Evolutionary conservation across 2,888 invertebrate species (phyloP).

Genomic region (Phalangium opilio): DNA sequence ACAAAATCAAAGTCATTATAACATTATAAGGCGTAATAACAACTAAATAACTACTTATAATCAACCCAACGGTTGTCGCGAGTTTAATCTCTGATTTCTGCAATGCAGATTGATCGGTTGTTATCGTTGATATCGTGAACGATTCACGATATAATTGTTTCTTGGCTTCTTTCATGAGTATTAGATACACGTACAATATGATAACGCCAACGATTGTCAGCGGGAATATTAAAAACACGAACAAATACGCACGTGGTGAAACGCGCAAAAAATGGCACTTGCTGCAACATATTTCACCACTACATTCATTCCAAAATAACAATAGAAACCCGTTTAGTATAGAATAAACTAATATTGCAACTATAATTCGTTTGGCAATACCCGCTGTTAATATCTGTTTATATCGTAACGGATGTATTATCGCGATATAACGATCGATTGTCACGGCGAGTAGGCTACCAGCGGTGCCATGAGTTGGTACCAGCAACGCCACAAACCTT

Average conservation of each 20-base stretch:
- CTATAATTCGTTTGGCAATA: slow-evolving; percentile 1
- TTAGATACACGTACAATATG: no score
- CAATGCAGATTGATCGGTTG: no score
- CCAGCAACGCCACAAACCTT: slow-evolving; percentile 8
- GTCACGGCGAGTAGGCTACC: slow-evolving; percentile 18
- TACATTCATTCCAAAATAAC: neutral
- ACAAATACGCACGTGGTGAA: no score
- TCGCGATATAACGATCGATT: slow-evolving; percentile 15
- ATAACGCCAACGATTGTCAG: no score
- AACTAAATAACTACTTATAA: neutral
- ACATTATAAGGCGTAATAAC: neutral
- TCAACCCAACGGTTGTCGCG: neutral
- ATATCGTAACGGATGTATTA: slow-evolving; percentile 19
- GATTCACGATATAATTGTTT: no score
- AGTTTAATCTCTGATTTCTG: no score
- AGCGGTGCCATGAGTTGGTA: slow-evolving; percentile 4
- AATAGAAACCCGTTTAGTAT: neutral
- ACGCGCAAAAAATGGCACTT: no score
- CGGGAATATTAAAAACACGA: no score
- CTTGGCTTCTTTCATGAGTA: no score
- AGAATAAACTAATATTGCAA: neutral
- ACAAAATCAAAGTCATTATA: neutral
- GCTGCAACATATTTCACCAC: neutral
- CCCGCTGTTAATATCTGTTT: slow-evolving; percentile 17
- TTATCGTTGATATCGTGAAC: no score